Evolutionary conservation across 1,140 invertebrate species (phyloP).

Genomic region (Saccostrea glomerata): DNA sequence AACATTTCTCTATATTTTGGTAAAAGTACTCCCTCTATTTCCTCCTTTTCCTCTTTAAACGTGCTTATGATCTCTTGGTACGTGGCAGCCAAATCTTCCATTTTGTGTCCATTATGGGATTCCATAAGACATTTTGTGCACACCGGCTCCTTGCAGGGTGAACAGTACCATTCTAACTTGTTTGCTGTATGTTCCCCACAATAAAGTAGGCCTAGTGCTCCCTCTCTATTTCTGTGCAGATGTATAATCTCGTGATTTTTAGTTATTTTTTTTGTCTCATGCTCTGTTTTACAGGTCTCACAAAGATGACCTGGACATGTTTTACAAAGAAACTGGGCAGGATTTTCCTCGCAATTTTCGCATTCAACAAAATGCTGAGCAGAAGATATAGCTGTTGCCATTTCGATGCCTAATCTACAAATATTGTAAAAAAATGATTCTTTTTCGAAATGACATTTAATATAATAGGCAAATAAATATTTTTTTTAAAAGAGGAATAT

Average conservation of each 20-base stretch:
- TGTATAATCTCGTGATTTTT: neutral
- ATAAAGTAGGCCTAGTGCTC: neutral
- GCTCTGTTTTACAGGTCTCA: neutral
- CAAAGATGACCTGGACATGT: neutral
- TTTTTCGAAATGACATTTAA: no score
- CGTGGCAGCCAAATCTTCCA: neutral
- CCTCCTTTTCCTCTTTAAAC: neutral
- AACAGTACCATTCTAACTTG: neutral
- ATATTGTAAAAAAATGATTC: no score
- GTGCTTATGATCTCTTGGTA: neutral
- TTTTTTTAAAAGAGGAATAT: no score
- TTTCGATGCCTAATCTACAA: neutral
- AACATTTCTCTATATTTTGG: no score
- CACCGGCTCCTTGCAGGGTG: neutral
- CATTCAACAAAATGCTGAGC: neutral
- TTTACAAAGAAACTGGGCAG: neutral
- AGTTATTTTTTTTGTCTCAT: neutral
- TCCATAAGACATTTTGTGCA: neutral
- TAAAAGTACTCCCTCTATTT: no score
- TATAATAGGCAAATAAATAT: no score
- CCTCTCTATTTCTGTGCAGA: neutral
- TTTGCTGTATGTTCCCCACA: neutral
- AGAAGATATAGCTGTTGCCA: neutral
- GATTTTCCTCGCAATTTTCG: no score
- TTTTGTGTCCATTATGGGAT: neutral